Evolutionary conservation across 2,797 vertebrate genomes (phyloP).

Genomic region (Silurus aristotelis): DNA sequence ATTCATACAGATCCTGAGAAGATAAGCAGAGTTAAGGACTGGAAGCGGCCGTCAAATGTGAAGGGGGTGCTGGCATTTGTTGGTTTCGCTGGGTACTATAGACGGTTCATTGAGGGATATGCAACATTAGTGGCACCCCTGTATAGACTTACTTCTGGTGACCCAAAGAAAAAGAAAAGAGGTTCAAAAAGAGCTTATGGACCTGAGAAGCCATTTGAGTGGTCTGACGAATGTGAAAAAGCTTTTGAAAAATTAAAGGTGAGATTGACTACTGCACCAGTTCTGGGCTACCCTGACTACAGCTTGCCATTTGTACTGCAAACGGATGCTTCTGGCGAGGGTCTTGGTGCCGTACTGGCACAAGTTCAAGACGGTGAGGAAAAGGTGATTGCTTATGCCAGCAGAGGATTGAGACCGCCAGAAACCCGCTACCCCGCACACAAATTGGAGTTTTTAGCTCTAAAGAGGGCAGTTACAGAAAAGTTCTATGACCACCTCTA

Average conservation of each 20-base stretch:
- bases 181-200: too few species aligned
- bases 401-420: slow-evolving; percentile 47
- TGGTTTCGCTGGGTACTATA: slow-evolving; percentile 45
- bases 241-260: neutral
- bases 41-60: slow-evolving; percentile 7
- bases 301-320: slow-evolving; percentile 55
- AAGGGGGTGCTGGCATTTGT: slow-evolving; percentile 19
- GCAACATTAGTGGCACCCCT: too few species aligned
- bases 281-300: slow-evolving; percentile 55
- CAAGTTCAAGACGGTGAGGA: slow-evolving; percentile 45
- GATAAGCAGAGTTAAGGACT: neutral
- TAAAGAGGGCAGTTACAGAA: slow-evolving; percentile 40
- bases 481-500: slow-evolving; percentile 50
- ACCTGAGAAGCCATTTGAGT: too few species aligned
- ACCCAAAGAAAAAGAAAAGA: too few species aligned
- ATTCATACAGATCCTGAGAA: too few species aligned
- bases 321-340: slow-evolving; percentile 45
- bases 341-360: slow-evolving; percentile 48
- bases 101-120: slow-evolving; percentile 44
- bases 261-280: slow-evolving; percentile 11
- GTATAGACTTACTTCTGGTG: too few species aligned
- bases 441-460: slow-evolving; percentile 41
- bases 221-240: too few species aligned
- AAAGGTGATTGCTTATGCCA: slow-evolving; percentile 47
- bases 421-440: slow-evolving; percentile 50